phyloP scores from a whole-genome alignment of 2,888 invertebrate species.

The Aelia acuminata region DNA sequence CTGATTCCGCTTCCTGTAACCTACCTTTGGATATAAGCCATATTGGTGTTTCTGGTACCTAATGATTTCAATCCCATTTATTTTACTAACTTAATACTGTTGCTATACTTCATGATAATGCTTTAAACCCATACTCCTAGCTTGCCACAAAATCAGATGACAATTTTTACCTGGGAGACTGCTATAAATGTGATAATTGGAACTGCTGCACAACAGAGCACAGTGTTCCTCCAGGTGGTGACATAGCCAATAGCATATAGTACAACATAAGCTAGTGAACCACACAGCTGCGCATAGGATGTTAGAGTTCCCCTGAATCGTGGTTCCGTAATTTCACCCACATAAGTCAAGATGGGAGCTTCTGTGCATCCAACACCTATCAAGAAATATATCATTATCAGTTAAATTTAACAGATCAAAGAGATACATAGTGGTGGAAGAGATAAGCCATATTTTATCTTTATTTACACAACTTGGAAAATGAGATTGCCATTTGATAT shows the following conservation, averaged over 20 bases:
- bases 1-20: conserved; percentile 72
- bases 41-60: conserved; percentile 75
- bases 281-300: conserved; percentile 72
- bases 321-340: conserved; percentile 75
- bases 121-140: not conserved
- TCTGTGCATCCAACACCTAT: conserved; percentile 74
- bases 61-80: conserved; percentile 68
- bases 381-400: conserved; percentile 6
- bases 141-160: not conserved
- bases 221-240: conserved; percentile 73
- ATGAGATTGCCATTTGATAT: no score
- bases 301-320: conserved; percentile 73
- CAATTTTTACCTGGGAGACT: conserved; percentile 71
- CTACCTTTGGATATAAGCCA: conserved; percentile 75
- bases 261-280: conserved; percentile 72
- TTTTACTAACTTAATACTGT: not conserved
- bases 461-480: no score
- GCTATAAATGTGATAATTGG: conserved; percentile 73
- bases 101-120: not conserved
- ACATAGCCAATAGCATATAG: conserved; percentile 73
- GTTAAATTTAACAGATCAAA: no score
- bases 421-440: no score
- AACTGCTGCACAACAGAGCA: conserved; percentile 72
- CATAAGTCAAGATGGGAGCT: conserved; percentile 74
- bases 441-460: no score